A percentile compares a stretch with the other conserved stretches of the same genome.
Conservation (phyloP, 2,888 invertebrate genomes). For the Noctua pronuba region DNA sequence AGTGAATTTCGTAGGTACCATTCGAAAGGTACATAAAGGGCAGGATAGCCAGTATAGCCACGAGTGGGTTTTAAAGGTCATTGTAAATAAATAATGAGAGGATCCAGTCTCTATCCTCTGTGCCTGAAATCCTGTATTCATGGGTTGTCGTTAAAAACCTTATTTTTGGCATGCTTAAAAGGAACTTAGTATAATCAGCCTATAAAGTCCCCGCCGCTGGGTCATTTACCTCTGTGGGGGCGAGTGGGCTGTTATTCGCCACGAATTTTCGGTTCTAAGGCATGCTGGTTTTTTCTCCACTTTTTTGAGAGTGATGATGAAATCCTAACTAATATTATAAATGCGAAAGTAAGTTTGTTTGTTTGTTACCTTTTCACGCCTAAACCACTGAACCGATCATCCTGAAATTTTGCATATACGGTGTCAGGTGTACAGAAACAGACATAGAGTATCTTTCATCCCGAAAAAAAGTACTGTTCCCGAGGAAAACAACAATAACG, state of each 20-base stretch:
- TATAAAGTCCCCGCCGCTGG: not conserved
- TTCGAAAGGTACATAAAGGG: not conserved
- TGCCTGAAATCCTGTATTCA: slow-evolving; percentile 24
- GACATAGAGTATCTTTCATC: too few species aligned
- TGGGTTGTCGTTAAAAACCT: slow-evolving; percentile 18
- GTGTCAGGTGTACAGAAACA: too few species aligned
- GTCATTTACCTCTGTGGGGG: not conserved
- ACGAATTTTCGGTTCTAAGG: not conserved
- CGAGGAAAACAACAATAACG: too few species aligned
- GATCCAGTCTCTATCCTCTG: not conserved
- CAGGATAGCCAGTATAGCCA: not conserved
- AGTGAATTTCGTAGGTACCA: not conserved
- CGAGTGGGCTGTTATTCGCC: not conserved
- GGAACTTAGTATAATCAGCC: not conserved
- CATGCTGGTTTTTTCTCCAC: too few species aligned
- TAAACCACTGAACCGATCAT: too few species aligned
- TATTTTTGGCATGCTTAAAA: slow-evolving; percentile 22
- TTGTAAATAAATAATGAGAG: slow-evolving; percentile 34
- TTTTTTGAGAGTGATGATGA: too few species aligned
- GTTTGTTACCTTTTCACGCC: too few species aligned
- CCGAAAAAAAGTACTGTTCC: too few species aligned
- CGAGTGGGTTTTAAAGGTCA: slow-evolving; percentile 39
- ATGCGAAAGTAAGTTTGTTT: too few species aligned
- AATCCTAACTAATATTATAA: too few species aligned
- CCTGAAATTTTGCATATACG: too few species aligned